Evolutionary conservation across 2,888 invertebrate genomes (phyloP).

Genomic region (Anticlea derivata): DNA sequence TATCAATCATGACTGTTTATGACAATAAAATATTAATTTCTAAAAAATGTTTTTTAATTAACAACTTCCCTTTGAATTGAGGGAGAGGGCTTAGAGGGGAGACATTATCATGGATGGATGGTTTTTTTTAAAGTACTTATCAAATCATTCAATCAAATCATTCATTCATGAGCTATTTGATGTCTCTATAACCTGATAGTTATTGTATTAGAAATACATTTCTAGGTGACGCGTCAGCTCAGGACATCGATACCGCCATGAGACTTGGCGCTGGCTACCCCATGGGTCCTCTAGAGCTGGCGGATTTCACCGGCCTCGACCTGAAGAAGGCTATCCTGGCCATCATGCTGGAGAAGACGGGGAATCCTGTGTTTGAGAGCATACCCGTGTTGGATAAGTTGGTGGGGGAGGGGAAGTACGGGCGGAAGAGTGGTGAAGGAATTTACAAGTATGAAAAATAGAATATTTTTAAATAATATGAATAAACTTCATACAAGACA

Average conservation of each 20-base stretch:
- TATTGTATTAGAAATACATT: not conserved
- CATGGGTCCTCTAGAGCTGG: constrained; percentile 94
- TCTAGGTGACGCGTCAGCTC: constrained; percentile 87
- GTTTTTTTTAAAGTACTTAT: too few species aligned
- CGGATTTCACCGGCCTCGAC: constrained; percentile 93
- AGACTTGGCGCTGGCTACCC: constrained; percentile 95
- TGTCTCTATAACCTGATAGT: too few species aligned
- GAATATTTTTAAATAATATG: too few species aligned
- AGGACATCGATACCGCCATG: constrained; percentile 95
- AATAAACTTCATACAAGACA: too few species aligned
- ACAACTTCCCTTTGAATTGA: too few species aligned
- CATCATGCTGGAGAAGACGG: constrained; percentile 87
- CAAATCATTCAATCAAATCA: too few species aligned
- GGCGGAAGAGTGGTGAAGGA: constrained; percentile 91
- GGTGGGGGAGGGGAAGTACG: constrained; percentile 89
- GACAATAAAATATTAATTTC: too few species aligned
- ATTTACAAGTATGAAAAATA: constrained; percentile 86
- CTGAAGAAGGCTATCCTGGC: constrained; percentile 83
- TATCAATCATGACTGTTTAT: too few species aligned
- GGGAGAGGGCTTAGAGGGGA: too few species aligned
- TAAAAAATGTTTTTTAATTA: too few species aligned
- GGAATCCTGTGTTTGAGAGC: constrained; percentile 69
- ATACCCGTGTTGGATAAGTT: constrained; percentile 85
- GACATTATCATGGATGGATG: too few species aligned
- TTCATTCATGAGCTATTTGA: too few species aligned